Conservation (phyloP, 2,888 invertebrate genomes). For the Miltochrista miniata region DNA sequence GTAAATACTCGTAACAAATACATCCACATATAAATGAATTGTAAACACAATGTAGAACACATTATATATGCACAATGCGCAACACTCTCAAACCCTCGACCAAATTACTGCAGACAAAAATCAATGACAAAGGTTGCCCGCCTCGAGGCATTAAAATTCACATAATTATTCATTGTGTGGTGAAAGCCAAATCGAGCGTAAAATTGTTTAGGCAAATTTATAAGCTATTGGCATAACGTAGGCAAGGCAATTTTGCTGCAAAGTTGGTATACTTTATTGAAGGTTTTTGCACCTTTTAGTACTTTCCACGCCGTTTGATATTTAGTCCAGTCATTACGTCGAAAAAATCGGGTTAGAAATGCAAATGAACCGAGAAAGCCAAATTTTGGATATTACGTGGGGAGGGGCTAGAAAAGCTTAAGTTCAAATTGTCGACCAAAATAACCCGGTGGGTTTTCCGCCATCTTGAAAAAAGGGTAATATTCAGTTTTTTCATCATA, state of each 20-base stretch:
- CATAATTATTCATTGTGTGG: slow-evolving; percentile 44
- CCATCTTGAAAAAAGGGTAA: too few species aligned
- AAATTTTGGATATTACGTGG: too few species aligned
- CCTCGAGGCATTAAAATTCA: slow-evolving; percentile 39
- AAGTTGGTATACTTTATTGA: slow-evolving; percentile 5
- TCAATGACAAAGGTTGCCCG: slow-evolving; percentile 1
- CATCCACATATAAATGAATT: too few species aligned
- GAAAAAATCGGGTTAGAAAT: too few species aligned
- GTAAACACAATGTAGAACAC: too few species aligned
- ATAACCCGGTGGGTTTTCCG: too few species aligned
- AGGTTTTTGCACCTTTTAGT: slow-evolving; percentile 1
- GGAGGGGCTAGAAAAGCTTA: too few species aligned
- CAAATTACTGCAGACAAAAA: slow-evolving; percentile 6
- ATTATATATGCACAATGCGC: slow-evolving; percentile 2
- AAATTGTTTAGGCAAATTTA: slow-evolving; percentile 45
- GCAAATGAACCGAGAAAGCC: too few species aligned
- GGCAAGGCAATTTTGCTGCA: slow-evolving; percentile 16
- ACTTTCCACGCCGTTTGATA: slow-evolving; percentile 3
- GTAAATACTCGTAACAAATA: too few species aligned
- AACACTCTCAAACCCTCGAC: slow-evolving; percentile 2
- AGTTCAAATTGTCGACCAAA: too few species aligned
- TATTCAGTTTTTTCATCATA: too few species aligned
- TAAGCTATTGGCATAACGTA: slow-evolving; percentile 22
- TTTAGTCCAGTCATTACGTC: too few species aligned
- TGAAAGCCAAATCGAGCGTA: slow-evolving; percentile 39